These are phyloP conservation scores for Pteria penguin DNA, from an alignment of 2,888 invertebrate genomes.

Conservation along the genomic window DNA sequence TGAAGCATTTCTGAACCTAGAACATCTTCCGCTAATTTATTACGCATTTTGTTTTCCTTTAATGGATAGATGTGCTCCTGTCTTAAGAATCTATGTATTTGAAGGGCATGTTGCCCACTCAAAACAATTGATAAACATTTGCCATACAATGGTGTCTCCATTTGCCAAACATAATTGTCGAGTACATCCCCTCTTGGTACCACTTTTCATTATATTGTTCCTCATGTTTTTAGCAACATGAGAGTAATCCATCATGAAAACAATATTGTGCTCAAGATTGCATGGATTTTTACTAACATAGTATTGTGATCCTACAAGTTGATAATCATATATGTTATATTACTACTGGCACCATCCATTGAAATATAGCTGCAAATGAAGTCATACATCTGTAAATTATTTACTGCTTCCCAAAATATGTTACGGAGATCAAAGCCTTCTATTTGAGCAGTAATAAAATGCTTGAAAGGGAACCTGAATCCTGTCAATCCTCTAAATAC, in stretches of 20 bases:
- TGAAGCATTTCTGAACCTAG: too few relatives aligned
- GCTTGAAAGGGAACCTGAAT: slow-evolving; percentile 46
- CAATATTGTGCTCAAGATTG: neutral
- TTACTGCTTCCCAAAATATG: slow-evolving; percentile 41
- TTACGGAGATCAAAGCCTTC: slow-evolving; percentile 37
- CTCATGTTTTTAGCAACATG: slow-evolving; percentile 32
- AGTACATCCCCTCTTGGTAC: slow-evolving; percentile 8
- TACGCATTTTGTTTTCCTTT: slow-evolving; percentile 12
- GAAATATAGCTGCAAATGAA: neutral
- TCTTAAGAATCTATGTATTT: slow-evolving; percentile 1
- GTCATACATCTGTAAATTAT: slow-evolving; percentile 17
- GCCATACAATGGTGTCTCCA: neutral
- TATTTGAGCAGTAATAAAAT: slow-evolving; percentile 41
- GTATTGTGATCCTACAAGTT: neutral
- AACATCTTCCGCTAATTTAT: too few relatives aligned
- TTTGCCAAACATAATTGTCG: neutral
- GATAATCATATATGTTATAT: neutral
- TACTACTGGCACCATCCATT: neutral
- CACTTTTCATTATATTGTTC: slow-evolving; percentile 24
- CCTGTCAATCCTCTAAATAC: slow-evolving; percentile 48
- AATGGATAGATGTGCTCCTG: slow-evolving; percentile 4
- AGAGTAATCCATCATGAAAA: slow-evolving; percentile 19
- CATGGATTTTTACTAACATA: slow-evolving; percentile 12
- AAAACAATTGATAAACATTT: slow-evolving; percentile 9
- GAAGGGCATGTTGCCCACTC: slow-evolving; percentile 8